Percentiles rank a stretch among this genome's conserved stretches.
phyloP scores from a whole-genome alignment of 2,797 vertebrate genomes.

The Microctenopoma steveboyesi region DNA sequence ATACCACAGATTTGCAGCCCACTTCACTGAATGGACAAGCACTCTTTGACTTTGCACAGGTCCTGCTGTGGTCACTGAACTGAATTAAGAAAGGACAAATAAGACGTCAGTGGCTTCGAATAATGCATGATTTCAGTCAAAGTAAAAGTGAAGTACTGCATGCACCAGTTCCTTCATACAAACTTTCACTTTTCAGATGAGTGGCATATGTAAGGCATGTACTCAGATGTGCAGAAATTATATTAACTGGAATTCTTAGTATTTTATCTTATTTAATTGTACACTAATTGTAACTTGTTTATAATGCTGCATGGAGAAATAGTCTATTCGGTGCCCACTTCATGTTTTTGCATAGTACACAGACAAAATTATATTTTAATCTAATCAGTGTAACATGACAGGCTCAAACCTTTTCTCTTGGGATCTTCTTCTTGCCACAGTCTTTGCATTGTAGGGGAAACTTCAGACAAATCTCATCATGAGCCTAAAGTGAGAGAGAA shows the following conservation, averaged over 20 bases:
- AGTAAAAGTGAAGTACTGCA: conserved; percentile 21
- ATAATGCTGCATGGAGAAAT: neutral
- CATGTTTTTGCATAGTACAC: neutral
- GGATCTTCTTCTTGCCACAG: conserved; percentile 93
- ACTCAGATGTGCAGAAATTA: no score
- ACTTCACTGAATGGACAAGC: conserved; percentile 89
- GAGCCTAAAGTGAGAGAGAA: conserved; percentile 82
- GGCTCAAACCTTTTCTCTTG: conserved; percentile 90
- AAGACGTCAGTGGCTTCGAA: neutral
- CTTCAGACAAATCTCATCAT: conserved; percentile 91
- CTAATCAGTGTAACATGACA: neutral
- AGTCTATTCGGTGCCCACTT: neutral
- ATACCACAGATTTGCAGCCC: conserved; percentile 87
- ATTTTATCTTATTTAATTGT: neutral
- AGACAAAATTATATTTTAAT: neutral
- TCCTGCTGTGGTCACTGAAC: conserved; percentile 90
- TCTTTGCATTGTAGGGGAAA: conserved; percentile 93
- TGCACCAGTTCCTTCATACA: neutral
- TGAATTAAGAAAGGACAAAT: conserved; percentile 55
- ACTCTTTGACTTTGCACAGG: conserved; percentile 87
- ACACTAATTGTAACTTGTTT: neutral
- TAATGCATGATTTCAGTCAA: conserved; percentile 12
- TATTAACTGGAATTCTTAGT: neutral
- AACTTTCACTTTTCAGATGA: neutral
- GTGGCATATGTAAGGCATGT: neutral